Evolutionary conservation across 92 coral and sea anemone species (phyloP), one percentile per base, ranked within the genome.

Genomic region (Palythoa grandis): DNA sequence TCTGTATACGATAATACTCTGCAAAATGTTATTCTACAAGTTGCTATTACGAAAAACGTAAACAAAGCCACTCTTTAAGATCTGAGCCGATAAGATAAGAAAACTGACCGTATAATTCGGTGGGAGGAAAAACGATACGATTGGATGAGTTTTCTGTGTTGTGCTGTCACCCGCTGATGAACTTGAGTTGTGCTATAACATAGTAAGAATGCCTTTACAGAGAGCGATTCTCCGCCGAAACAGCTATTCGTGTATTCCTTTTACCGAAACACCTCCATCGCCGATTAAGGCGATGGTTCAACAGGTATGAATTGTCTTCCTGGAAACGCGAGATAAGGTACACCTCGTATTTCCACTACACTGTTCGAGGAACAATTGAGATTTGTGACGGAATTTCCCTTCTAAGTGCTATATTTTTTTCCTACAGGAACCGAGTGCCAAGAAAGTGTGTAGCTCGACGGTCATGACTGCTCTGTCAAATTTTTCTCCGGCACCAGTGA

Each of bases 401-500:
- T 47, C 35, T 16, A 23, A 80, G 40, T 40, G 39, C 29, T 24
- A 72, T 67, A 58, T 63, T 73, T 71, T 24, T 88, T 58, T 69
- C 50, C 17, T 47, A 25, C 72, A 91, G 93, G 91, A 91, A 70
- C 91, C 93, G 22, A 65, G 86, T 20, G 82, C 93, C 11, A 91
- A 91, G 91, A 88, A 88, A 87, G 76, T 83, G 53, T 91, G 93
- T 39, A 80, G 79, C 25, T 78, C 89, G 5, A 72, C 93, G 11
- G 83, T 83, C 22, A 77, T 91, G 86, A 83, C 93, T 7, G 63
- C 91, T 14, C 76, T 75, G 17, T 83, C 88, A 20, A 78, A 76
- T 40, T 68, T 84, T 48, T 91, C 91, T 15, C 91, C 93, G 47
- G 91, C 58, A 14, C 83, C 88, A 50, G 83, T 76, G 56, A 91